phyloP scores from a whole-genome alignment of 1,140 invertebrate species.

The Achroia grisella region DNA sequence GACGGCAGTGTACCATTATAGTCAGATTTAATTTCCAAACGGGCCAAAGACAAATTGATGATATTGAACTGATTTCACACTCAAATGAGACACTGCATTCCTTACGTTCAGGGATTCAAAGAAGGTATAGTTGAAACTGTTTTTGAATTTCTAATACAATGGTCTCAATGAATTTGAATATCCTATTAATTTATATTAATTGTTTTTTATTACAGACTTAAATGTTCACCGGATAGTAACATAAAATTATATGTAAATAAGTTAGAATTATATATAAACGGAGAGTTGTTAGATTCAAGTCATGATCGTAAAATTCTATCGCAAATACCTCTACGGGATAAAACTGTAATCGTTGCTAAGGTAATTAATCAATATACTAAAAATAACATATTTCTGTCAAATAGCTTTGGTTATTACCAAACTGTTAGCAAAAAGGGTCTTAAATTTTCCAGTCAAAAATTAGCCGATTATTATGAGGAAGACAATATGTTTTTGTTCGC shows the following conservation, averaged over 20 bases:
- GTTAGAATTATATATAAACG: conserved; percentile 93
- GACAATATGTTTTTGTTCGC: too few relatives aligned
- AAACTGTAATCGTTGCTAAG: conserved; percentile 94
- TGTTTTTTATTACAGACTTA: conserved; percentile 72
- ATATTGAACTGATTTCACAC: conserved; percentile 94
- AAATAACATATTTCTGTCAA: not conserved
- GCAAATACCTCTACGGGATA: conserved; percentile 91
- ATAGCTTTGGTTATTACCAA: too few relatives aligned
- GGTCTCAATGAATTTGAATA: not conserved
- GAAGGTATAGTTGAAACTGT: conserved; percentile 40
- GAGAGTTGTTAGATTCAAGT: conserved; percentile 88
- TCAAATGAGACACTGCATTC: conserved; percentile 94
- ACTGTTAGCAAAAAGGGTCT: too few relatives aligned
- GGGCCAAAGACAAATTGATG: conserved; percentile 91
- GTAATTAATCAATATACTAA: conserved; percentile 18
- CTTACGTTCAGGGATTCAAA: conserved; percentile 74
- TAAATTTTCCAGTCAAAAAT: too few relatives aligned
- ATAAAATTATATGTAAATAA: conserved; percentile 90
- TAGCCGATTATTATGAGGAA: too few relatives aligned
- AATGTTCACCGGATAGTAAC: conserved; percentile 79
- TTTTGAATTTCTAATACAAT: not conserved
- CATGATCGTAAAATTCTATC: conserved; percentile 93
- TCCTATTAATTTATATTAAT: conserved; percentile 3
- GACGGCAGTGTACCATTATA: conserved; percentile 90
- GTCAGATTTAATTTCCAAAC: conserved; percentile 88